Percentiles rank a stretch among this genome's conserved stretches.
Evolutionary conservation across 2,888 invertebrate species (phyloP).

Genomic region (Parasteatoda lunata): DNA sequence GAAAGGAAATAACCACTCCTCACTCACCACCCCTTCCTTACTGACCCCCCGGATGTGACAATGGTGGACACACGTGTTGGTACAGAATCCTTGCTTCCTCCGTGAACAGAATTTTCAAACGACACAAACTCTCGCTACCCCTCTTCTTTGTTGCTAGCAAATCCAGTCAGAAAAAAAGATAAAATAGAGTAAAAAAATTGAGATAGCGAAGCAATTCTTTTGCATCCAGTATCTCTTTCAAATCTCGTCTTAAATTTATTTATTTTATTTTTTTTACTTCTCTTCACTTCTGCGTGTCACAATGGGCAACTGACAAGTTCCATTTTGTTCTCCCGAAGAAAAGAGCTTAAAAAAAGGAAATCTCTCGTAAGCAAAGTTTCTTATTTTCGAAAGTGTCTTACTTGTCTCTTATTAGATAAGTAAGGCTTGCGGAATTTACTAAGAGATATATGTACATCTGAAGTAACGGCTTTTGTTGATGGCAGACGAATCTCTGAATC

Average conservation of each 20-base stretch:
- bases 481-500: slow-evolving; percentile 25
- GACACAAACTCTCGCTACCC: neutral
- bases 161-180: neutral
- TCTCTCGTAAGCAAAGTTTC: slow-evolving; percentile 43
- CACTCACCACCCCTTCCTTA: neutral
- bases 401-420: slow-evolving; percentile 48
- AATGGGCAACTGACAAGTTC: slow-evolving; percentile 53
- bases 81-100: neutral
- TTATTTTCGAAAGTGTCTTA: slow-evolving; percentile 29
- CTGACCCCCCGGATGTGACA: slow-evolving; percentile 24
- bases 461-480: slow-evolving; percentile 35
- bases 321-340: slow-evolving; percentile 20
- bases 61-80: slow-evolving; percentile 33
- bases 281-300: slow-evolving; percentile 23
- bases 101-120: slow-evolving; percentile 35
- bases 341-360: slow-evolving; percentile 18
- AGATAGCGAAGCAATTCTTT: neutral
- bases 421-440: neutral
- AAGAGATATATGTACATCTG: neutral
- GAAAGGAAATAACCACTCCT: neutral
- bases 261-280: slow-evolving; percentile 1
- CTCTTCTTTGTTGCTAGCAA: neutral
- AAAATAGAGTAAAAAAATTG: neutral
- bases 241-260: slow-evolving; percentile 17
- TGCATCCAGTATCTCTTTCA: slow-evolving; percentile 46